Evolutionary conservation across 2,888 invertebrate genomes (phyloP).

Genomic region (Hirtodrosophila alboralis): DNA sequence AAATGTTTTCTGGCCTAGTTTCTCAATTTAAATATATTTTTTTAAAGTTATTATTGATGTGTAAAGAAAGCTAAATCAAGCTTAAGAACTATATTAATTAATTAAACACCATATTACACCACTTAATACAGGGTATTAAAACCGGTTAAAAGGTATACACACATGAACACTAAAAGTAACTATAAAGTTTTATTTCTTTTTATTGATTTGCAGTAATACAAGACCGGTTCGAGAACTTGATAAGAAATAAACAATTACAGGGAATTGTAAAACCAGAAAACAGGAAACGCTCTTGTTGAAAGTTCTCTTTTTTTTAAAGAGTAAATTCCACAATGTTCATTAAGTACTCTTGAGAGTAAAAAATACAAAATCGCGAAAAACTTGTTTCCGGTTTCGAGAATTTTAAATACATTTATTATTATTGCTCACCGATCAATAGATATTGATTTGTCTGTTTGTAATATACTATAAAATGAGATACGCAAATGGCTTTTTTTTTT

Average conservation of each 20-base stretch:
- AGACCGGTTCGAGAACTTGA: conserved; percentile 27
- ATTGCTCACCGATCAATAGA: not conserved
- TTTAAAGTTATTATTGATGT: too few species aligned
- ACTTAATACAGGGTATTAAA: conserved; percentile 21
- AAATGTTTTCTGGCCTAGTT: too few species aligned
- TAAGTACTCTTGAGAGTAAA: not conserved
- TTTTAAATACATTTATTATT: not conserved
- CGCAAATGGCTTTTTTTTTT: conserved; percentile 15
- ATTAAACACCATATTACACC: not conserved
- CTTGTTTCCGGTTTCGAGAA: conserved; percentile 7
- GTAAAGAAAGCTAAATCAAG: too few species aligned
- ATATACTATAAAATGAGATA: not conserved
- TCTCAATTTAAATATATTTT: too few species aligned
- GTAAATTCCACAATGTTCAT: not conserved
- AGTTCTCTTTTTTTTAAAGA: conserved; percentile 7
- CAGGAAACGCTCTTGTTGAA: conserved; percentile 1
- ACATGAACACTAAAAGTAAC: conserved; percentile 42
- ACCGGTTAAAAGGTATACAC: conserved; percentile 55
- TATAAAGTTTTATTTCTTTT: conserved; percentile 14
- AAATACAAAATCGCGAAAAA: not conserved
- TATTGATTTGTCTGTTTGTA: not conserved
- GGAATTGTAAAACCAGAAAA: not conserved
- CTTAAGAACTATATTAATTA: too few species aligned
- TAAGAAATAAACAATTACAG: not conserved
- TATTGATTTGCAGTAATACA: conserved; percentile 8